Percentiles rank a stretch among this genome's conserved stretches.
Conservation (phyloP, 2,113 vertebrate genomes). For the Serinus canaria region DNA sequence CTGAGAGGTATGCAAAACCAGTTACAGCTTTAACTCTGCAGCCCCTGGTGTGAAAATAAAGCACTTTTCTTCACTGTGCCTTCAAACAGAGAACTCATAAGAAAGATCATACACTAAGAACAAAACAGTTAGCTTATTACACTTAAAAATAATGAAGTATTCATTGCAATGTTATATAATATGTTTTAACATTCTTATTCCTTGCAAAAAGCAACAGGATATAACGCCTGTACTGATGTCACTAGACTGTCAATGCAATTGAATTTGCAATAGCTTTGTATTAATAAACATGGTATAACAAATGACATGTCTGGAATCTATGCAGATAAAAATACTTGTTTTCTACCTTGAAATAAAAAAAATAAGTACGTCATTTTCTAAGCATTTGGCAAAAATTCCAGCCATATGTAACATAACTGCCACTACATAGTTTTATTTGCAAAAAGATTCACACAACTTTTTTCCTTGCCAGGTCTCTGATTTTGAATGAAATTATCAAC, state of each 20-base stretch:
- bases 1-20: not conserved
- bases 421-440: not conserved
- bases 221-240: not conserved
- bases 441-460: not conserved
- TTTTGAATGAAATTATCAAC: not conserved
- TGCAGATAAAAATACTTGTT: not conserved
- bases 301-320: not conserved
- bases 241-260: not conserved
- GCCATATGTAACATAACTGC: not conserved
- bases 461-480: not conserved
- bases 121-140: not conserved
- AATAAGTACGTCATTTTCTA: fast-evolving
- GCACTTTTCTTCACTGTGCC: not conserved
- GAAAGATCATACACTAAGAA: not conserved
- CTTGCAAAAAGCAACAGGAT: not conserved
- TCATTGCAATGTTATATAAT: not conserved
- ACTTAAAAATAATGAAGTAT: not conserved
- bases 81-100: not conserved
- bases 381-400: not conserved
- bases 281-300: not conserved
- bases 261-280: not conserved
- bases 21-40: not conserved
- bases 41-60: not conserved
- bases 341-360: not conserved
- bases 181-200: not conserved